Evolutionary conservation across 2,797 vertebrate species (phyloP).

Genomic region (Pitangus sulphuratus): DNA sequence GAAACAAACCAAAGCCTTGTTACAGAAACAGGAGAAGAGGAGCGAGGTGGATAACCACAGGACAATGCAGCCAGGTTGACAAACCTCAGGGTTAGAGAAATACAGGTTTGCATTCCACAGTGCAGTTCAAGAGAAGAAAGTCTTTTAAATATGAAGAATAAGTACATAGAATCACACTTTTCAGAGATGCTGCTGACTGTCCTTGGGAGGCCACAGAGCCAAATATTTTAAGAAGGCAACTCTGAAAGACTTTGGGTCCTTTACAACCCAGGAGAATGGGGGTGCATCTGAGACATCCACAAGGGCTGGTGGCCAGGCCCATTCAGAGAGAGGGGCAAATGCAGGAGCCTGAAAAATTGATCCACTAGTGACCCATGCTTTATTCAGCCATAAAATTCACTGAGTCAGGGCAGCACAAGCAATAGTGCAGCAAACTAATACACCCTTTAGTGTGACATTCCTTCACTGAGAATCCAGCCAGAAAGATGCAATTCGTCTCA

Average conservation of each 20-base stretch:
- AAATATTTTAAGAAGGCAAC: not conserved
- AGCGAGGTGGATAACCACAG: not conserved
- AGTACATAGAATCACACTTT: not conserved
- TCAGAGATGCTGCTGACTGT: not conserved
- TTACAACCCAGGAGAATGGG: not conserved
- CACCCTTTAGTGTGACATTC: not conserved
- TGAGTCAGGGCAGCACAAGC: not conserved
- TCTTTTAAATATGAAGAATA: not conserved
- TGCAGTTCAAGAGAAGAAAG: not conserved
- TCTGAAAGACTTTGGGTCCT: not conserved
- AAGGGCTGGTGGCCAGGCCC: not conserved
- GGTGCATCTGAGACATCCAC: not conserved
- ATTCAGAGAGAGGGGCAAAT: not conserved
- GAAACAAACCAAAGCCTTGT: not conserved
- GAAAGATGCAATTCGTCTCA: not conserved
- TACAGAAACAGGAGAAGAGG: not conserved
- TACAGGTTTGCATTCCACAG: not conserved
- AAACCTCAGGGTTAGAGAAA: not conserved
- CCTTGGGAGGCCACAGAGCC: not conserved
- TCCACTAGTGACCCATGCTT: not conserved
- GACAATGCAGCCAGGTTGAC: not conserved
- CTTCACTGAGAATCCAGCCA: not conserved
- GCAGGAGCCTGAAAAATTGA: not conserved
- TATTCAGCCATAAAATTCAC: not conserved
- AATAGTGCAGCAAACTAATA: not conserved